Conservation (phyloP, 2,888 invertebrate species). For the Thalpophila matura region DNA sequence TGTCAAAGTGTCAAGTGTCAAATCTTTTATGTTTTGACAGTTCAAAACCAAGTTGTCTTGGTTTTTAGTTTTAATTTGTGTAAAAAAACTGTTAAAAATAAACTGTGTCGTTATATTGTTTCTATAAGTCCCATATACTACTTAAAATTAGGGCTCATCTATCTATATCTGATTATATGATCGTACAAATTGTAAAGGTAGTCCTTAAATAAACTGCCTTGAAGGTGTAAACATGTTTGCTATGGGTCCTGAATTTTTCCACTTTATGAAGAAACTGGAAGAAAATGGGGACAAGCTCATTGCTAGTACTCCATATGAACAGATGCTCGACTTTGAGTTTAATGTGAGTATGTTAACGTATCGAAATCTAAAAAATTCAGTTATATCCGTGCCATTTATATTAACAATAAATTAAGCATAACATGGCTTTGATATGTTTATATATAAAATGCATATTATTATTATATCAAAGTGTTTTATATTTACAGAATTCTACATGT, state of each 20-base stretch:
- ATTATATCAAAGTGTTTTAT: no score
- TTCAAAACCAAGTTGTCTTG: no score
- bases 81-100: no score
- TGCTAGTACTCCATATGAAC: slow-evolving; percentile 73
- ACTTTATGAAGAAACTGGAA: slow-evolving; percentile 84
- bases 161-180: background rate
- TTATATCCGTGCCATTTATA: no score
- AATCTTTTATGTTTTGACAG: no score
- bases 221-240: slow-evolving; percentile 75
- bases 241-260: slow-evolving; percentile 81
- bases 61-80: no score
- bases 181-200: background rate
- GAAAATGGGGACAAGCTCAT: slow-evolving; percentile 84
- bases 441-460: no score
- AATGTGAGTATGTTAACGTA: slow-evolving; percentile 73
- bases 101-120: background rate
- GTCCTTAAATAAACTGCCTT: background rate
- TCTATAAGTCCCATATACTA: background rate
- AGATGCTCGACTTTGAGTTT: slow-evolving; percentile 83
- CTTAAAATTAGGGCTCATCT: background rate
- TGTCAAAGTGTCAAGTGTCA: no score
- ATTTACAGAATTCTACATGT: slow-evolving; percentile 93
- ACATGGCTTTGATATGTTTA: no score
- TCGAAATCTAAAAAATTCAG: no score
- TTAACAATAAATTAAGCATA: no score